Evolutionary conservation across 2,797 vertebrate species (phyloP).

Genomic region (Clarias laeviceps): DNA sequence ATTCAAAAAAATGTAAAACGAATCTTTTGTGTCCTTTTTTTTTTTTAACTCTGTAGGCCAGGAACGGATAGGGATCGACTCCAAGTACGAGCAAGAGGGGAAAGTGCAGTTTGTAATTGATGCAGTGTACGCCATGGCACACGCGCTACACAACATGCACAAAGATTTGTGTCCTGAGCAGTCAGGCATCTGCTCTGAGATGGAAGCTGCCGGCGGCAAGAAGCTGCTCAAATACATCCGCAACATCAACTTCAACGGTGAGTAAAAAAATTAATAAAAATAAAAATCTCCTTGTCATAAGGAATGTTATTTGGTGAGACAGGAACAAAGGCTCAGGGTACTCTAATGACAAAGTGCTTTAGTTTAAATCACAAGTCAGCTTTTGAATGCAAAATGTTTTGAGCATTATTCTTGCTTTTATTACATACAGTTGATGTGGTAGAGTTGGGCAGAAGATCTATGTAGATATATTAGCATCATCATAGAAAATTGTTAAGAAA

Average conservation of each 20-base stretch:
- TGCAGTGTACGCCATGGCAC: constrained; percentile 94
- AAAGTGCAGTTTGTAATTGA: constrained; percentile 99
- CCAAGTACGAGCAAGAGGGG: constrained; percentile 95
- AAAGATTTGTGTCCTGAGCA: constrained; percentile 90
- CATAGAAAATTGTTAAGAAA: neutral
- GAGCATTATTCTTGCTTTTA: neutral
- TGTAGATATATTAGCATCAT: neutral
- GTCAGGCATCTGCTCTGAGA: constrained; percentile 86
- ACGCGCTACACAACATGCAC: constrained; percentile 95
- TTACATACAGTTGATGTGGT: neutral
- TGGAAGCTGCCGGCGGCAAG: constrained; percentile 91
- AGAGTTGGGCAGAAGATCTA: neutral
- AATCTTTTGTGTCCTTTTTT: constrained; percentile 1
- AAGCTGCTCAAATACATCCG: constrained; percentile 93
- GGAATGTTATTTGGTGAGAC: neutral
- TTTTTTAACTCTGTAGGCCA: constrained; percentile 77
- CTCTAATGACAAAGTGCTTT: neutral
- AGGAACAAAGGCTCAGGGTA: neutral
- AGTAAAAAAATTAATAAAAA: constrained; percentile 65
- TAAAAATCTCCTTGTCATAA: neutral
- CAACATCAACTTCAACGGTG: constrained; percentile 93
- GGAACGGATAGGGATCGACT: constrained; percentile 93
- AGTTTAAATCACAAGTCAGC: neutral
- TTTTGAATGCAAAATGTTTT: neutral
- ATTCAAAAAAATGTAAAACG: neutral